A percentile compares a stretch with the other conserved stretches of the same genome.
These are phyloP conservation scores for Amyelois transitella DNA, from an alignment of 1,140 invertebrate species.

Conservation along the genomic window DNA sequence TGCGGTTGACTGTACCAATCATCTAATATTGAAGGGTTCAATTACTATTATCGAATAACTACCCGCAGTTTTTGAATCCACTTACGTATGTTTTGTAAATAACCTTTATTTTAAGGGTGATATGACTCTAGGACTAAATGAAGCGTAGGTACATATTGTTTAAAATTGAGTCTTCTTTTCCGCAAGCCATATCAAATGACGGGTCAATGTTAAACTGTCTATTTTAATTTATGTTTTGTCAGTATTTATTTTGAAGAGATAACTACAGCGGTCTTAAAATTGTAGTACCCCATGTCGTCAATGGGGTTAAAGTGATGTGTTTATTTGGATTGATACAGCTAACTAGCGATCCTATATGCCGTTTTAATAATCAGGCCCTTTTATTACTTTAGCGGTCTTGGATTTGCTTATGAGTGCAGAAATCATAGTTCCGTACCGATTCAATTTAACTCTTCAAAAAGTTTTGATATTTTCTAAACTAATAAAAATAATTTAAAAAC, in stretches of 20 bases:
- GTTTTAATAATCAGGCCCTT: too few species aligned
- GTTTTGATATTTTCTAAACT: too few species aligned
- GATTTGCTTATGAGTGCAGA: too few species aligned
- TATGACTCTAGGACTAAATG: neutral
- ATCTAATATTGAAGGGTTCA: constrained; percentile 13
- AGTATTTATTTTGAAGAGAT: neutral
- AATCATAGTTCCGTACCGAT: too few species aligned
- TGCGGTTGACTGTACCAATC: too few species aligned
- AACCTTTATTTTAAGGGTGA: neutral
- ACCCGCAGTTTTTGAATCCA: constrained; percentile 10
- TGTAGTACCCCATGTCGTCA: too few species aligned
- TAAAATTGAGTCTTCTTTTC: constrained; percentile 26
- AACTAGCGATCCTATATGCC: too few species aligned
- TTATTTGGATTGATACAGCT: neutral
- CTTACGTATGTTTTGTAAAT: neutral
- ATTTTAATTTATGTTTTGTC: constrained; percentile 13
- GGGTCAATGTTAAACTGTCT: constrained; percentile 39
- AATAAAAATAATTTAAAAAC: too few species aligned
- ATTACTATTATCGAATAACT: constrained; percentile 3
- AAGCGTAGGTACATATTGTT: constrained; percentile 10
- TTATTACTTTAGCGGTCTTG: too few species aligned
- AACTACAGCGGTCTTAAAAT: too few species aligned
- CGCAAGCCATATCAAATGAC: constrained; percentile 37
- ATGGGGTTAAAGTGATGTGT: neutral
- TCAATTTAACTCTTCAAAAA: too few species aligned